Conservation (phyloP, 2,797 vertebrate genomes). For the Meriones psammophilus region DNA sequence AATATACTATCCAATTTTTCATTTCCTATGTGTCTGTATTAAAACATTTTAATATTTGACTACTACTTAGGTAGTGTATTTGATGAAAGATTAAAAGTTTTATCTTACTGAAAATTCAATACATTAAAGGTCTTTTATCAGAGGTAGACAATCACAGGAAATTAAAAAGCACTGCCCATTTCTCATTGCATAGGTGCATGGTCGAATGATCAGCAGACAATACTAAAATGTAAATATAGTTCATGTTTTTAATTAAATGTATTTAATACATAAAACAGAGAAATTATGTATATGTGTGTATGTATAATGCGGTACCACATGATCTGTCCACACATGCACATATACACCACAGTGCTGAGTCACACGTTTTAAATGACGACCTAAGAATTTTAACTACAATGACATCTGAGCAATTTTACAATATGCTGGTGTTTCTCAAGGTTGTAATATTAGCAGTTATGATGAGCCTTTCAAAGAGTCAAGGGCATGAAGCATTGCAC, state of each 20-base stretch:
- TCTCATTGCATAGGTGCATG: not conserved
- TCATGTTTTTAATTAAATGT: not conserved
- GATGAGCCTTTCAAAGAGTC: not conserved
- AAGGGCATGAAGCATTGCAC: not conserved
- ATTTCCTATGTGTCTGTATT: conserved; percentile 21
- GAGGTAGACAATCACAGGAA: not conserved
- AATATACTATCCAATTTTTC: not conserved
- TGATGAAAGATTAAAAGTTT: not conserved
- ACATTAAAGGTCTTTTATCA: not conserved
- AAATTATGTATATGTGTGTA: too few relatives aligned
- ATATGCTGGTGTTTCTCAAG: not conserved
- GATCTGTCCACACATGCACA: not conserved
- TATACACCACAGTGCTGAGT: not conserved
- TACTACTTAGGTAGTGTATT: not conserved
- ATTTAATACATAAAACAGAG: not conserved
- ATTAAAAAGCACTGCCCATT: not conserved
- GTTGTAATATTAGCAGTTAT: not conserved
- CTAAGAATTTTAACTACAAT: not conserved
- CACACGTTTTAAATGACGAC: not conserved
- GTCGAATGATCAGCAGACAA: not conserved
- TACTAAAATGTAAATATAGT: not conserved
- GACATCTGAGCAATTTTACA: not conserved
- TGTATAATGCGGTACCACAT: too few relatives aligned
- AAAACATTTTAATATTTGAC: not conserved
- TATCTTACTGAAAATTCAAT: not conserved